Base-by-base conservation (phyloP, 2,113 vertebrate genomes). In the Oryzias javanicus region DNA sequence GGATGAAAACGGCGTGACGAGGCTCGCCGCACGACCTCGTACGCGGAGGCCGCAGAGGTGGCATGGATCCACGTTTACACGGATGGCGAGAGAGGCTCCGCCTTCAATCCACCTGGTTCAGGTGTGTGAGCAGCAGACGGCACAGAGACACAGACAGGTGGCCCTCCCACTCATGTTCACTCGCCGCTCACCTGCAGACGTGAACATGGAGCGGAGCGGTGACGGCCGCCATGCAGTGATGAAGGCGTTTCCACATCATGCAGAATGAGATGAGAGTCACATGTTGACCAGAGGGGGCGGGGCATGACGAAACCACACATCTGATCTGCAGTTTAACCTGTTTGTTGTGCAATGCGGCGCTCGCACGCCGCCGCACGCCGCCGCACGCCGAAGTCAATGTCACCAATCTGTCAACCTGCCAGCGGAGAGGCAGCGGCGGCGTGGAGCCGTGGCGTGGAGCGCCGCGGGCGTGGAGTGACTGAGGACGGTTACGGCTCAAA, bases 181-280 rank as follows among this genome's bases (percentile, higher is more conserved):
- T 12, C 10, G 35, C 8, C 3, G 35, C 35, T 35, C 35, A 35
- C 35, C 35, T 35, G 35, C 35, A 35, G 35, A 35, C 8, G 3
- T 35, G 51, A 52, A 50, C 44, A 59, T 20, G 1, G 41, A 58
- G 52, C 13, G 65, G 58, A 15, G 45, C 73, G 35, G 74, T 80
- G 70, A 59, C 66, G 69, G 80, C 69, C 74, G 69, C 72, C 80
- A 82, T 86, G 87, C 84, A 61, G 70, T 85, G 74, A 73, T 78
- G 75, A 78, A 67, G 83, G 84, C 79, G 82, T 80, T 67, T 71
- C 13, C 42, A 82, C 69, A 72, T 73, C 82, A 92, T 93, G 93
- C 83, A 88, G 89, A 62, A 92, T 94, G 93, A 92, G 88, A 94
- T 94, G 92, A 88, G 81, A 73, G 86, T 55, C 89, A 92, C 87